Percentiles rank a stretch among this genome's conserved stretches.
These are phyloP conservation scores for Ciconia maguari DNA, from an alignment of 2,113 vertebrate species.

Conservation along the genomic window DNA sequence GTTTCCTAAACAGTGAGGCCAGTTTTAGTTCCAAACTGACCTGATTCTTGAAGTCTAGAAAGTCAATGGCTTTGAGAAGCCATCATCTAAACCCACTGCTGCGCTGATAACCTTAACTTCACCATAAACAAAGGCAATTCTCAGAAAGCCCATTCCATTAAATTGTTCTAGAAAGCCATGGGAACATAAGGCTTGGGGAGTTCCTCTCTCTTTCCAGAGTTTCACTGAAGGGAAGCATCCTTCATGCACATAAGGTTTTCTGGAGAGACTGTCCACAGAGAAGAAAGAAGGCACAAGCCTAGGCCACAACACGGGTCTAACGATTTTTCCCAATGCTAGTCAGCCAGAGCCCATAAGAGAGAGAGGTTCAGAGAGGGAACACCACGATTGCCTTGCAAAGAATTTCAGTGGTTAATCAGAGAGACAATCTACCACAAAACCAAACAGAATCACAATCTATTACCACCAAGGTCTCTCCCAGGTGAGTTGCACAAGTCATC, in stretches of 20 bases:
- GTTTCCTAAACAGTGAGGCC: background rate
- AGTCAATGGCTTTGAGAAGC: background rate
- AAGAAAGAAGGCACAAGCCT: background rate
- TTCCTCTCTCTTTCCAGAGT: background rate
- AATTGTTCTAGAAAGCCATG: background rate
- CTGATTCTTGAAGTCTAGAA: background rate
- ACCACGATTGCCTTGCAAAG: background rate
- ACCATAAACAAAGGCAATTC: background rate
- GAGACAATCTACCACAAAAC: background rate
- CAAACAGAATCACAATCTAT: background rate
- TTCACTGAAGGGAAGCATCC: background rate
- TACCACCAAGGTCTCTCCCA: background rate
- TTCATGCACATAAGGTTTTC: background rate
- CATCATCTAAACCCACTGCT: background rate
- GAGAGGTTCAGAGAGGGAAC: background rate
- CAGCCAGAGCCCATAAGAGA: background rate
- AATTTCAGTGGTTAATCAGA: background rate
- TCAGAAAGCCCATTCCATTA: background rate
- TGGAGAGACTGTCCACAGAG: background rate
- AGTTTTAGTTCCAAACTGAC: background rate
- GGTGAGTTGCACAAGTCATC: background rate
- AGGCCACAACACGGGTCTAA: background rate
- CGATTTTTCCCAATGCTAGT: accelerated
- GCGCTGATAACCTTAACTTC: background rate
- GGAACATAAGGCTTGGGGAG: background rate